Conservation (phyloP, 1,140 invertebrate species). For the Cotesia chilonis region DNA sequence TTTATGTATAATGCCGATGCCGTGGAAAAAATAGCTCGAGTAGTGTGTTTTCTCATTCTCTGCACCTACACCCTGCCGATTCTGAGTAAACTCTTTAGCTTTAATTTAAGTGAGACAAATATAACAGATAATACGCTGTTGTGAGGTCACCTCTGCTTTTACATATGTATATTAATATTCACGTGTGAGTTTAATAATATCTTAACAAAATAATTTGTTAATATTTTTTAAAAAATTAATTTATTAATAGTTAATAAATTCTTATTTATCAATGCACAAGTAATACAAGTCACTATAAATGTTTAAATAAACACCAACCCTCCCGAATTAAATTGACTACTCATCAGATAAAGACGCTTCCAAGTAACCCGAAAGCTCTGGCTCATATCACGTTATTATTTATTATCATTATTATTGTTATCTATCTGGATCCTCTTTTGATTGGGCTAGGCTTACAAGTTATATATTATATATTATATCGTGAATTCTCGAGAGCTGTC, state of each 20-base stretch:
- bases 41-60: not conserved
- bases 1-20: not conserved
- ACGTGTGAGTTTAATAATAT: too few species aligned
- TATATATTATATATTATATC: not conserved
- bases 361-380: conserved; percentile 49
- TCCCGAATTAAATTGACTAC: conserved; percentile 53
- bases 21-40: conserved; percentile 52
- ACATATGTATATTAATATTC: too few species aligned
- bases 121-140: conserved; percentile 39
- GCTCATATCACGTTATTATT: conserved; percentile 50
- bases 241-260: too few species aligned
- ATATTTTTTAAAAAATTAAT: too few species aligned
- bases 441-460: not conserved
- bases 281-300: conserved; percentile 51
- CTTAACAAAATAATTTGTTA: too few species aligned
- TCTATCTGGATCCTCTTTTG: not conserved
- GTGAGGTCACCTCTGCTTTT: conserved; percentile 52
- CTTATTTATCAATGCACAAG: too few species aligned
- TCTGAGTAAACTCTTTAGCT: not conserved
- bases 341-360: conserved; percentile 57
- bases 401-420: conserved; percentile 11
- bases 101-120: conserved; percentile 11
- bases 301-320: conserved; percentile 48
- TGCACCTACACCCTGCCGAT: too few species aligned
- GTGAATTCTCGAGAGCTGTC: conserved; percentile 57